Conservation (phyloP, 2,113 vertebrate genomes). For the Cisticola juncidis region DNA sequence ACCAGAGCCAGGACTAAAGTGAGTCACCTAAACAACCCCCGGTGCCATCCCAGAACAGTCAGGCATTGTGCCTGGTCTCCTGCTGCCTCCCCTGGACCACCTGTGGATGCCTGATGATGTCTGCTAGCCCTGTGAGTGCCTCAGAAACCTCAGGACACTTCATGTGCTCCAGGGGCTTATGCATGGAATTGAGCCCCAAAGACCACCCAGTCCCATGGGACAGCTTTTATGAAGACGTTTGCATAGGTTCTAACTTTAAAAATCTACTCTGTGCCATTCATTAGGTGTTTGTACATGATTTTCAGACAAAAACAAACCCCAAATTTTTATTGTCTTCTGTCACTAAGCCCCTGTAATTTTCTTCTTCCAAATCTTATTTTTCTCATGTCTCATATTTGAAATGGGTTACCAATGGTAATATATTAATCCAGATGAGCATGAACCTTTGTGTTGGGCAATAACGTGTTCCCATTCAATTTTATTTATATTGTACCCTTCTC, state of each 20-base stretch:
- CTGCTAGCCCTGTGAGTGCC: not conserved
- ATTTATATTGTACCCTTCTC: not conserved
- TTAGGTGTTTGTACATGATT: not conserved
- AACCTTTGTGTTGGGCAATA: not conserved
- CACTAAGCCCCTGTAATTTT: not conserved
- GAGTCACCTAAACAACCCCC: not conserved
- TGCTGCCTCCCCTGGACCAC: not conserved
- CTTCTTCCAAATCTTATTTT: not conserved
- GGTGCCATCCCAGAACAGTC: not conserved
- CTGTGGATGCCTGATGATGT: rapidly evolving
- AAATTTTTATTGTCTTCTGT: not conserved
- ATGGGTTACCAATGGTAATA: not conserved
- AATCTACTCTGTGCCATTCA: not conserved
- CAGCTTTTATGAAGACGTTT: not conserved
- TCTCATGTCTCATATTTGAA: not conserved
- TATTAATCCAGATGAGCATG: not conserved
- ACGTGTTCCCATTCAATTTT: not conserved
- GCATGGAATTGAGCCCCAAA: not conserved
- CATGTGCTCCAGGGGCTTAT: not conserved
- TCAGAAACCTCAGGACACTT: not conserved
- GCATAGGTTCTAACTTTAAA: not conserved
- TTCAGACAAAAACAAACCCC: not conserved
- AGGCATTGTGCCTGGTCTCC: not conserved
- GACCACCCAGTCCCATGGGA: rapidly evolving
- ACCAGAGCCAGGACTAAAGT: not conserved